These are phyloP conservation scores for Globodera rostochiensis DNA, from an alignment of 1,140 invertebrate species.

Conservation along the genomic window DNA sequence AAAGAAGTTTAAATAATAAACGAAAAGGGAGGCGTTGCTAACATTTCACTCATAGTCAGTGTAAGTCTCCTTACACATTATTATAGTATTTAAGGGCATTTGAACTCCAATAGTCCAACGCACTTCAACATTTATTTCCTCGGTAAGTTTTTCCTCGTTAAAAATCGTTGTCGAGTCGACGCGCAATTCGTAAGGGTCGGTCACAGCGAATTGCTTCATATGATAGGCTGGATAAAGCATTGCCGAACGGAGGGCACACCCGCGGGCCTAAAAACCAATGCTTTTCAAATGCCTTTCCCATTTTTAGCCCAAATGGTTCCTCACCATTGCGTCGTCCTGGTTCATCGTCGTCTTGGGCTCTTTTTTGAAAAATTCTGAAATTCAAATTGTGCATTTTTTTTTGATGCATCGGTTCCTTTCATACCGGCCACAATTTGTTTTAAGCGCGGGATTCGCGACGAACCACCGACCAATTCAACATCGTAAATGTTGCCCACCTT, in stretches of 20 bases:
- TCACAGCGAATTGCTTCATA: slow-evolving; percentile 8
- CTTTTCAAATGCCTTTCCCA: background rate
- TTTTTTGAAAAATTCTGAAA: slow-evolving; percentile 73
- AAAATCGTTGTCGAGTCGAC: slow-evolving; percentile 3
- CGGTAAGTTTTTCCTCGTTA: background rate
- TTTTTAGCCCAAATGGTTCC: slow-evolving; percentile 72
- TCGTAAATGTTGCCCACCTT: slow-evolving; percentile 84
- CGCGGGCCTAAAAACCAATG: slow-evolving; percentile 1
- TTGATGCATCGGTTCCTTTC: background rate
- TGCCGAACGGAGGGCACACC: slow-evolving; percentile 19
- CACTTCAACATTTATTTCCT: slow-evolving; percentile 15
- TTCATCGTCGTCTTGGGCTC: slow-evolving; percentile 90
- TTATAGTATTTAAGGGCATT: background rate
- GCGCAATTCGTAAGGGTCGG: slow-evolving; percentile 17
- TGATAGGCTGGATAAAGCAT: slow-evolving; percentile 27
- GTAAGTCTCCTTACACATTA: no score
- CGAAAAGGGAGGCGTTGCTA: no score
- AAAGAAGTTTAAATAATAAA: no score
- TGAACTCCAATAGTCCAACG: background rate
- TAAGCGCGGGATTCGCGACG: slow-evolving; percentile 86
- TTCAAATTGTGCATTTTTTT: background rate
- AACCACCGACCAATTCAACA: slow-evolving; percentile 94
- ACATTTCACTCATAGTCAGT: no score
- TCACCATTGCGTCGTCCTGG: slow-evolving; percentile 92
- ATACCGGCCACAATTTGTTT: slow-evolving; percentile 68